phyloP scores from a whole-genome alignment of 92 coral and sea anemone genomes.

The Bergia puertoricense region DNA sequence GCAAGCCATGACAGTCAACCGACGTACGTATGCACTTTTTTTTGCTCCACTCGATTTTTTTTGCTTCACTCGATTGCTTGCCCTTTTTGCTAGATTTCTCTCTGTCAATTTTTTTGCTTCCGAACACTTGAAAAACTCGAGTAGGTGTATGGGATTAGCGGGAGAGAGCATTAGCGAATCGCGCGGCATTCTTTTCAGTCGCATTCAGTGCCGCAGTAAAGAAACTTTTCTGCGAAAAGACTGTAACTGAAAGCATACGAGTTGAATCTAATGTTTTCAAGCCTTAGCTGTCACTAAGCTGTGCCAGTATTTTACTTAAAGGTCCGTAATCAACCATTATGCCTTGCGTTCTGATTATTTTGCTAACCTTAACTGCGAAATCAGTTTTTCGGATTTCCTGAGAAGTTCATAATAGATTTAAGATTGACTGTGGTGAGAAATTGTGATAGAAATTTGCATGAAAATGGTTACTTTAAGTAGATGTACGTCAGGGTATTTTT shows the following conservation, averaged over 20 bases:
- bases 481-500: not conserved
- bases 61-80: not conserved
- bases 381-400: no score
- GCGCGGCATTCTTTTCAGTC: not conserved
- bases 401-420: not conserved
- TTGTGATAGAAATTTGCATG: not conserved
- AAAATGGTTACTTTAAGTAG: not conserved
- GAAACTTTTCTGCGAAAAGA: not conserved
- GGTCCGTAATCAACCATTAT: not conserved
- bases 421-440: not conserved
- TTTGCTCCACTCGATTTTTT: not conserved
- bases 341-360: not conserved
- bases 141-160: slow-evolving; percentile 7
- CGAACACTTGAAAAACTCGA: slow-evolving; percentile 15
- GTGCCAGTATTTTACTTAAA: not conserved
- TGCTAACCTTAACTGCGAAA: not conserved
- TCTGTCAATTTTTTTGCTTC: not conserved
- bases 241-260: not conserved
- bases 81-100: not conserved
- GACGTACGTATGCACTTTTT: not conserved
- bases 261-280: not conserved
- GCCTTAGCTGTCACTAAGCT: not conserved
- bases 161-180: not conserved
- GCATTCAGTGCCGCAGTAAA: not conserved
- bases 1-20: slow-evolving; percentile 1